phyloP scores from a whole-genome alignment of 2,797 vertebrate species.

The Leuciscus waleckii region DNA sequence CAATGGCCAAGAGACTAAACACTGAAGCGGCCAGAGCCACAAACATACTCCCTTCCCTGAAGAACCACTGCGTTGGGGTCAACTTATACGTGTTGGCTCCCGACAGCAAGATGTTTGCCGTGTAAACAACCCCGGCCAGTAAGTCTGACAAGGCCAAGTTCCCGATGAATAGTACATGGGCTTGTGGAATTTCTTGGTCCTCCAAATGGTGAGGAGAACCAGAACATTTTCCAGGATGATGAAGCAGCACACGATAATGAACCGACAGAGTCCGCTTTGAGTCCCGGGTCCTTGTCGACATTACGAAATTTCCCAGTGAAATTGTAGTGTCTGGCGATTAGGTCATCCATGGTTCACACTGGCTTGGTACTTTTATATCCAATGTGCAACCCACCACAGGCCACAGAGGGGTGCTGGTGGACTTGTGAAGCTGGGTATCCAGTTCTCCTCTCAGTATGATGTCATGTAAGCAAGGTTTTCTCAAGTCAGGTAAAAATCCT shows the following conservation, averaged over 20 bases:
- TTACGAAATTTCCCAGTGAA: slow-evolving; percentile 92
- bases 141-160: slow-evolving; percentile 98
- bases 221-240: slow-evolving; percentile 96
- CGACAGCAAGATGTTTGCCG: slow-evolving; percentile 91
- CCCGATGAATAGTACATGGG: slow-evolving; percentile 99
- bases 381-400: slow-evolving; percentile 50
- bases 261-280: slow-evolving; percentile 90
- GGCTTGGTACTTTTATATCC: slow-evolving; percentile 37
- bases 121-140: slow-evolving; percentile 93
- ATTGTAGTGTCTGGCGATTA: slow-evolving; percentile 95
- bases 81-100: slow-evolving; percentile 93
- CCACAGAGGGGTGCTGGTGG: slow-evolving; percentile 64
- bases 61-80: slow-evolving; percentile 92
- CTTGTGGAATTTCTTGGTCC: slow-evolving; percentile 98
- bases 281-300: slow-evolving; percentile 77
- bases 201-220: slow-evolving; percentile 95
- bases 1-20: slow-evolving; percentile 96
- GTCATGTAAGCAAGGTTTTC: slow-evolving; percentile 52
- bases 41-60: slow-evolving; percentile 97
- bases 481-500: slow-evolving; percentile 67
- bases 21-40: slow-evolving; percentile 95
- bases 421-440: slow-evolving; percentile 45
- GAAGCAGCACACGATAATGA: slow-evolving; percentile 96
- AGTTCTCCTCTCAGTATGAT: slow-evolving; percentile 51
- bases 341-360: slow-evolving; percentile 77